phyloP scores from a whole-genome alignment of 2,113 vertebrate genomes.

The Todiramphus chloris region DNA sequence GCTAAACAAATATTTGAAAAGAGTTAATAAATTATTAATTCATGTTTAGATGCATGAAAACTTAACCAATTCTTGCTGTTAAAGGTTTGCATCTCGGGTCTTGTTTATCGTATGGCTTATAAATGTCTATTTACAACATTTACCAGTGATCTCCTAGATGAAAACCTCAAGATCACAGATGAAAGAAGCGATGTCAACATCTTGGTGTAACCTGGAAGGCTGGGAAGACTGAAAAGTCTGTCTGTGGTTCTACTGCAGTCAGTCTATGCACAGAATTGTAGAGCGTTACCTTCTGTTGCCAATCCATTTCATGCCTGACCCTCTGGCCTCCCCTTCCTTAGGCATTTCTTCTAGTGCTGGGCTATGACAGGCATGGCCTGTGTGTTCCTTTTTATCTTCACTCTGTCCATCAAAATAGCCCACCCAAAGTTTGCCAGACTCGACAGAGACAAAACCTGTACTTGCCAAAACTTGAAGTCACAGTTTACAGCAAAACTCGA shows the following conservation, averaged over 20 bases:
- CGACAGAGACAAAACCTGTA: background rate
- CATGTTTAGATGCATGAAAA: background rate
- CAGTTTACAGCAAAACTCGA: background rate
- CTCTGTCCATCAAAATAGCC: background rate
- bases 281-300: background rate
- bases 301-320: background rate
- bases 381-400: background rate
- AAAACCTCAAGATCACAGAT: background rate
- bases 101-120: background rate
- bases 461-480: background rate
- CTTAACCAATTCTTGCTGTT: background rate
- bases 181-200: background rate
- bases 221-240: background rate
- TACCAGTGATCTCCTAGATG: background rate
- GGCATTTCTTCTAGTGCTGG: background rate
- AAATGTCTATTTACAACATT: background rate
- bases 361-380: background rate
- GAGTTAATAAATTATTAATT: background rate
- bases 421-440: background rate
- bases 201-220: background rate
- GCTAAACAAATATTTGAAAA: background rate
- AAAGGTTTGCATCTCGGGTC: background rate
- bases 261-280: background rate
- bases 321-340: background rate
- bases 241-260: background rate